phyloP scores from a whole-genome alignment of 2,888 invertebrate species.

The Lymantria monacha region DNA sequence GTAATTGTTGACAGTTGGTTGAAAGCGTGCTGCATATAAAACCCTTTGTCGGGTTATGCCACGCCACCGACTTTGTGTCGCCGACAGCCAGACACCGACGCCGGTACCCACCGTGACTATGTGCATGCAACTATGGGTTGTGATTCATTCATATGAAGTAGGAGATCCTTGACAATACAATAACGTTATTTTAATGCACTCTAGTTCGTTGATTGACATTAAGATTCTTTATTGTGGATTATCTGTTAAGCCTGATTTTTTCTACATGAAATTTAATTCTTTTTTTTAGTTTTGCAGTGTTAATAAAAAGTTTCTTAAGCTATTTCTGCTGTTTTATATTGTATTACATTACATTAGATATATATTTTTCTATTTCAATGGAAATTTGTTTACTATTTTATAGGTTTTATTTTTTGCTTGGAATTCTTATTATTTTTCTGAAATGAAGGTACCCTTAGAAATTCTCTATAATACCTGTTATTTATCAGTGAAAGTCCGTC shows the following conservation, averaged over 20 bases:
- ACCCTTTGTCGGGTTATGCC: constrained; percentile 8
- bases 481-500: no score
- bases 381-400: no score
- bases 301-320: no score
- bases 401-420: no score
- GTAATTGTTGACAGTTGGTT: background rate
- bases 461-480: no score
- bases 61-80: constrained; percentile 10
- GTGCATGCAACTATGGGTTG: background rate
- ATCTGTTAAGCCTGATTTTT: background rate
- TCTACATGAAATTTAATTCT: no score
- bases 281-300: no score
- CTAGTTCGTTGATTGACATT: background rate
- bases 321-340: no score
- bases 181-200: background rate
- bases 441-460: no score
- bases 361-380: no score
- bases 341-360: no score
- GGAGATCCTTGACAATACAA: background rate
- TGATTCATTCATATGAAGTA: background rate
- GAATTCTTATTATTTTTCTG: no score
- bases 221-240: background rate
- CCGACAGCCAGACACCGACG: constrained; percentile 5
- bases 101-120: background rate
- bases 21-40: constrained; percentile 3